Evolutionary conservation across 2,888 invertebrate genomes (phyloP), one percentile per base, ranked within the genome.

Genomic region (Drosophila infuscata): DNA sequence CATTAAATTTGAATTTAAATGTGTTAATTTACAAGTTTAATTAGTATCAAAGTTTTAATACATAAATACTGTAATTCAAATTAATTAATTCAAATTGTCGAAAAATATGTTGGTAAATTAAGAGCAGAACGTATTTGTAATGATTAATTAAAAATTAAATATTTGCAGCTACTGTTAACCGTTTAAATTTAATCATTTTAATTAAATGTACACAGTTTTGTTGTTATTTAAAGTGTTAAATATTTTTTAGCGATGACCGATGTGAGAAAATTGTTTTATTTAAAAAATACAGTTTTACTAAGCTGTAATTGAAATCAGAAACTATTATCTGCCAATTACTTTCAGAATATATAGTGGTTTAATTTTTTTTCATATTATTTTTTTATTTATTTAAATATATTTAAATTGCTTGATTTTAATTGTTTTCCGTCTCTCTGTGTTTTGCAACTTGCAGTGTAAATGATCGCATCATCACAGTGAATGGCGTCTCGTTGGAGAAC

Each of bases 401-500:
- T 41, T 53, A 15, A 8, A 0, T 17, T 15, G 46, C 46, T 25
- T 32, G 3, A 30, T 52, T 30, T 32, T 30, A 59, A 58, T 25
- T 33, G n/a, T 60, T 54, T 29, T 11, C 0, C 3, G 2, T 0
- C 8, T 8, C 1, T 41, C 6, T 5, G 30, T 25, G 33, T 17
- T 9, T 11, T 30, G 46, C 46, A 25, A 46, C 25, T 81, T 94
- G 32, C 94, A 99, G 99, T 94, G 98, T 99, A 48, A 99, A 99
- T 94, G 99, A 99, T 94, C 95, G 99, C 79, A 99, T 99, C 91
- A 96, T 99, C 80, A 97, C 98, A 65, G 99, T 99, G 30, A 99
- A 99, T 93, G 98, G 98, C 25, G 96, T 98, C 49, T 97, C 98
- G 0, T 94, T 99, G 83, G 99, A 99, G 93, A 98, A 99, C 93